phyloP scores from a whole-genome alignment of 1,140 invertebrate species.

The Trinorchestia longiramus region DNA sequence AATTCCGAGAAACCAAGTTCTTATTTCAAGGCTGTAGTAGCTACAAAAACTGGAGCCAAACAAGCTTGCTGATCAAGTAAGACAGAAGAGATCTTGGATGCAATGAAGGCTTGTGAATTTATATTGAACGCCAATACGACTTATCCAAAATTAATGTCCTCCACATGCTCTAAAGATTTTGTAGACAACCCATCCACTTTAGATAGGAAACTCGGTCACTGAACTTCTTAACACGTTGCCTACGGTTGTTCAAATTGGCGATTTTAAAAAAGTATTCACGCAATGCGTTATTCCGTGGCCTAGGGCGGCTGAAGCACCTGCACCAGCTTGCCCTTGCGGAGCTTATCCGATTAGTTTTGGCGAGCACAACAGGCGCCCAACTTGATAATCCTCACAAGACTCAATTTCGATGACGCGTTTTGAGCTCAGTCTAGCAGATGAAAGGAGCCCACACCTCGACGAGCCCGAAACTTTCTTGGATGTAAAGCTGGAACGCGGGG shows the following conservation, averaged over 20 bases:
- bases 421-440: not conserved
- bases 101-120: not conserved
- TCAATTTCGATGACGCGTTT: not conserved
- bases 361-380: not conserved
- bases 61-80: not conserved
- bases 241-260: too few relatives aligned
- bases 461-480: not conserved
- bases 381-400: not conserved
- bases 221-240: not conserved
- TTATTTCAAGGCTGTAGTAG: not conserved
- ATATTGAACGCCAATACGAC: not conserved
- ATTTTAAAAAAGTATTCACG: not conserved
- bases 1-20: not conserved
- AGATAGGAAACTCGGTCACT: not conserved
- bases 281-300: not conserved
- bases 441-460: not conserved
- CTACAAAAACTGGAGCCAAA: not conserved
- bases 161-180: not conserved
- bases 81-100: not conserved
- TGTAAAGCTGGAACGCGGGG: not conserved
- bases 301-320: not conserved
- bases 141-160: not conserved
- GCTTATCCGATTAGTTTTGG: not conserved
- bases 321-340: not conserved
- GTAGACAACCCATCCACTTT: not conserved